Conservation (phyloP, 1,140 invertebrate species). For the Colletes gigas region DNA sequence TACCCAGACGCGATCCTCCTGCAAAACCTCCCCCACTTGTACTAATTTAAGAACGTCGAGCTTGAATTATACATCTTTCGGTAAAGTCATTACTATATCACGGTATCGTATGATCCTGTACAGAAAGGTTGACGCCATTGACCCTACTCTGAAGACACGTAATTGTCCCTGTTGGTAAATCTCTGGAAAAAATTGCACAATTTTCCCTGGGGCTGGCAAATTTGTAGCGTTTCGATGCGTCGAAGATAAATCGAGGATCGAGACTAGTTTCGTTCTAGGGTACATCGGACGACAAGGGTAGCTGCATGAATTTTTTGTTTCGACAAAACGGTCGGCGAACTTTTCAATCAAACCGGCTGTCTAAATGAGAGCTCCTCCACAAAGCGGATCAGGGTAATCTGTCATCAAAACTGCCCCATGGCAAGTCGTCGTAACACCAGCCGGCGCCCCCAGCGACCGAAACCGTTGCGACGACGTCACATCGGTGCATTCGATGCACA, state of each 20-base stretch:
- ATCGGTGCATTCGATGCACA: slow-evolving; percentile 36
- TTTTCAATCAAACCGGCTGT: slow-evolving; percentile 81
- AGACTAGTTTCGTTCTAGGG: neutral
- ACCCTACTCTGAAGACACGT: too few species aligned
- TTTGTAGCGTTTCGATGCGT: neutral
- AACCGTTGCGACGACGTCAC: slow-evolving; percentile 57
- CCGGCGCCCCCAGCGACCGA: slow-evolving; percentile 70
- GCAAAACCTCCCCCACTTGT: too few species aligned
- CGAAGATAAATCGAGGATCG: neutral
- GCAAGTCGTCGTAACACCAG: slow-evolving; percentile 73
- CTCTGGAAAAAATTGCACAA: too few species aligned
- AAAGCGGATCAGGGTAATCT: slow-evolving; percentile 81
- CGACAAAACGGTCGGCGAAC: slow-evolving; percentile 69
- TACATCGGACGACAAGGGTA: slow-evolving; percentile 43
- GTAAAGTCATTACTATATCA: too few species aligned
- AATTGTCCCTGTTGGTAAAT: too few species aligned
- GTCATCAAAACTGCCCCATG: slow-evolving; percentile 79
- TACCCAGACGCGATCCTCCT: too few species aligned
- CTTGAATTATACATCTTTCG: too few species aligned
- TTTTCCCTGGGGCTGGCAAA: too few species aligned
- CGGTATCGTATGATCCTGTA: too few species aligned
- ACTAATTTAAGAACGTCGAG: too few species aligned
- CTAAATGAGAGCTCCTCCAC: slow-evolving; percentile 80
- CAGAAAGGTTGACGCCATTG: too few species aligned
- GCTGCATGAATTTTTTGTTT: slow-evolving; percentile 62